These are phyloP conservation scores for Capra hircus DNA, from an alignment of 2,113 vertebrate genomes.

Conservation along the genomic window DNA sequence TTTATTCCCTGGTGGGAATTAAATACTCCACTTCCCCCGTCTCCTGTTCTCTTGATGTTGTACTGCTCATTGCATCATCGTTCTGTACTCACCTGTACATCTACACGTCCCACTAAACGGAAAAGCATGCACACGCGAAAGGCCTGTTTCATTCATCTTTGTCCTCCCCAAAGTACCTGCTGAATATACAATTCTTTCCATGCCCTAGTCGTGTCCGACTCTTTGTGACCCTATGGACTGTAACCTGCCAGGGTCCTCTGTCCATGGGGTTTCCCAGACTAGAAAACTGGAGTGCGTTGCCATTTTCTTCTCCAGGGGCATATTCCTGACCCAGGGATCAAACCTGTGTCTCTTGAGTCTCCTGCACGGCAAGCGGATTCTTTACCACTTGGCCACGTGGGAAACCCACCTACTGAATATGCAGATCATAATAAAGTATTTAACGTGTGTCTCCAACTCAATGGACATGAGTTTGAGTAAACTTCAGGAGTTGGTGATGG, in stretches of 20 bases:
- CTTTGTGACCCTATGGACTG: fast-evolving
- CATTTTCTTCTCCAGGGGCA: neutral
- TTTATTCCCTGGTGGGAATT: neutral
- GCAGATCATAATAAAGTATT: neutral
- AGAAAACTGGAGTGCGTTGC: neutral
- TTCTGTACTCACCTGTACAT: neutral
- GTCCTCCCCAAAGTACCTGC: neutral
- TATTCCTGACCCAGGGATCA: neutral
- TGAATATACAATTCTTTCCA: neutral
- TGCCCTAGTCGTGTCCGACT: fast-evolving
- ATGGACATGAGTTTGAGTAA: neutral
- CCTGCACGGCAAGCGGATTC: neutral
- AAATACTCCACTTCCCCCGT: neutral
- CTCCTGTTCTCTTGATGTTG: neutral
- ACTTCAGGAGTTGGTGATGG: neutral
- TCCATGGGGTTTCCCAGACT: neutral
- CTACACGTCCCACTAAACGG: neutral
- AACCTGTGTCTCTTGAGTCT: neutral
- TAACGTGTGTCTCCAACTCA: neutral
- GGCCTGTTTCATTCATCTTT: neutral
- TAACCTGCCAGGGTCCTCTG: neutral
- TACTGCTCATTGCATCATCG: neutral
- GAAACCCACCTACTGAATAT: neutral
- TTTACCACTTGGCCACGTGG: neutral
- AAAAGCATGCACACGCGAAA: neutral